Evolutionary conservation across 2,888 invertebrate genomes (phyloP).

Genomic region (Scelioninae gen. 2): DNA sequence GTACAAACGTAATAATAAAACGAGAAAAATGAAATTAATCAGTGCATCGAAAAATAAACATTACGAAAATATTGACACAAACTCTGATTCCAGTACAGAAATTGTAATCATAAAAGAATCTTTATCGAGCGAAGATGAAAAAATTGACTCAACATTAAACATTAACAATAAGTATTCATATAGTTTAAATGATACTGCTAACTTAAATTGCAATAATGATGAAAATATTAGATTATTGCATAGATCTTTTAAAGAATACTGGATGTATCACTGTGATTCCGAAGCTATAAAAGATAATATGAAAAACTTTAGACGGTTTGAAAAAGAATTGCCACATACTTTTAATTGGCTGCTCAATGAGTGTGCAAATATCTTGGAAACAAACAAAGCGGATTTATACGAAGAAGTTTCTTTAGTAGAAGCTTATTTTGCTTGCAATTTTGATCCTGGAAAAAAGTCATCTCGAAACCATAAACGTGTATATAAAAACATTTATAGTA

Average conservation of each 20-base stretch:
- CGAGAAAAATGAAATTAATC: conserved; percentile 1
- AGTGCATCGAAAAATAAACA: not conserved
- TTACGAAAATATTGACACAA: not conserved
- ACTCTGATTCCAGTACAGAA: not conserved
- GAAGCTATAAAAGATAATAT: conserved; percentile 34
- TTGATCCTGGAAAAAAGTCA: conserved; percentile 4
- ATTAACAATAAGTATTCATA: not conserved
- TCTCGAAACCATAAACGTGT: conserved; percentile 1
- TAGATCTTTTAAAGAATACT: conserved; percentile 71
- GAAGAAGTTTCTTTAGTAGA: conserved; percentile 72
- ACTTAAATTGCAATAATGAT: not conserved
- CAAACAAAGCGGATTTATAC: conserved; percentile 71
- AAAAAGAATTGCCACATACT: conserved; percentile 69
- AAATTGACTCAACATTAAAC: not conserved
- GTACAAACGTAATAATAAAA: not conserved
- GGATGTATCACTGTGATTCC: conserved; percentile 72
- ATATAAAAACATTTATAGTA: not conserved
- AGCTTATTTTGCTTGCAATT: conserved; percentile 65
- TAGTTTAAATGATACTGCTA: not conserved
- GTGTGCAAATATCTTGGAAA: conserved; percentile 70
- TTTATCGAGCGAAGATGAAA: not conserved
- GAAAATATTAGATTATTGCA: conserved; percentile 60
- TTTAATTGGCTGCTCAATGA: conserved; percentile 74
- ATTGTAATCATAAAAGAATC: not conserved
- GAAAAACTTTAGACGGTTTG: conserved; percentile 54